A percentile compares a stretch with the other conserved stretches of the same genome.
These are phyloP conservation scores for Trochalopteron elliotii DNA, from an alignment of 2,113 vertebrate species.

Conservation along the genomic window DNA sequence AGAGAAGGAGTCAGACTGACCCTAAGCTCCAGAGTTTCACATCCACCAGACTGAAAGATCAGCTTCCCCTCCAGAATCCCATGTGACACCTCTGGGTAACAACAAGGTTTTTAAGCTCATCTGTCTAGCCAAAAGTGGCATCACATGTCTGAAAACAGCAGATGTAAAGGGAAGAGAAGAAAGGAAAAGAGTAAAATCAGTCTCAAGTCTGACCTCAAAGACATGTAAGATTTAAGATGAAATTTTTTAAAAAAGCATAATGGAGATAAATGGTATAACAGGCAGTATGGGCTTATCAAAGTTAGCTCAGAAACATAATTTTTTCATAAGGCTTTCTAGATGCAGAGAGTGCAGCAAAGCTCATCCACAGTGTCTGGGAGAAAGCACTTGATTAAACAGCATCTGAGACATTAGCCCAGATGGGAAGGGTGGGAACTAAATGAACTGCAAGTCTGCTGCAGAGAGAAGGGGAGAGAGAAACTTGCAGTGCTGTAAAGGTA, in stretches of 20 bases:
- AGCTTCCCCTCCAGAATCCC: background rate
- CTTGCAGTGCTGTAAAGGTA: background rate
- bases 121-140: background rate
- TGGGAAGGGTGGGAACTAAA: background rate
- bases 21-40: background rate
- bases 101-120: background rate
- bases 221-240: background rate
- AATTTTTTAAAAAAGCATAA: background rate
- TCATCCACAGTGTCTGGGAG: background rate
- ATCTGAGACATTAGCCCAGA: background rate
- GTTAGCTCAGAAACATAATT: background rate
- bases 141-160: background rate
- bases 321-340: background rate
- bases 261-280: background rate
- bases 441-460: background rate
- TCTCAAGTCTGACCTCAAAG: background rate
- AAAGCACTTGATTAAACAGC: background rate
- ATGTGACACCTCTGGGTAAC: background rate
- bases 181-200: background rate
- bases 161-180: background rate
- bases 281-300: background rate
- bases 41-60: background rate
- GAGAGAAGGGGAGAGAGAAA: background rate
- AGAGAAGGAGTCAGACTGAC: background rate
- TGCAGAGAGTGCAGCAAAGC: background rate